A percentile compares a stretch with the other conserved stretches of the same genome.
phyloP scores from a whole-genome alignment of 2,113 vertebrate species.

The Pelodiscus sinensis region DNA sequence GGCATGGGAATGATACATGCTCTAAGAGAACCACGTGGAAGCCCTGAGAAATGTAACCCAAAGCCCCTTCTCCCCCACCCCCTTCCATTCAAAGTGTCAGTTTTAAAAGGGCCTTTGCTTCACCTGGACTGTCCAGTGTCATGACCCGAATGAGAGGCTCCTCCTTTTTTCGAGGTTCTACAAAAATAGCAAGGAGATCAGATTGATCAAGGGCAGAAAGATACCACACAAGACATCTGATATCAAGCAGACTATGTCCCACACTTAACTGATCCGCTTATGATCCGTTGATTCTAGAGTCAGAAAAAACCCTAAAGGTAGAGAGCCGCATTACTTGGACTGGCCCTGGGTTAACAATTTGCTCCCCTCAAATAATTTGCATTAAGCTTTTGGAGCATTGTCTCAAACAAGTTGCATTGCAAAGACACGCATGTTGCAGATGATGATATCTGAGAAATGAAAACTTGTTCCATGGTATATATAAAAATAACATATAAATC shows the following conservation, averaged over 20 bases:
- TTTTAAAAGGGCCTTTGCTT: background rate
- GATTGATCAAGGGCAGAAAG: background rate
- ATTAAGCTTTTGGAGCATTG: background rate
- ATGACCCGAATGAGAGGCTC: background rate
- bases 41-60: background rate
- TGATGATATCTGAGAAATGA: background rate
- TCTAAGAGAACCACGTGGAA: background rate
- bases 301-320: background rate
- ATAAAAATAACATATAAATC: background rate
- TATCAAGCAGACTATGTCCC: background rate
- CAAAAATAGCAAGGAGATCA: background rate
- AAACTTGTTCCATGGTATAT: background rate
- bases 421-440: fast-evolving
- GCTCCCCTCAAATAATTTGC: background rate
- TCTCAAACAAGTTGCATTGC: background rate
- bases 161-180: fast-evolving
- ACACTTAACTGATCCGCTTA: background rate
- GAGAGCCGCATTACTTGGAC: background rate
- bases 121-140: background rate
- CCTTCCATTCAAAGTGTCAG: background rate
- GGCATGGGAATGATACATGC: background rate
- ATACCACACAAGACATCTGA: background rate
- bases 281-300: background rate
- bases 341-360: background rate
- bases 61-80: background rate